These are phyloP conservation scores for Parotocinclus haroldoi DNA, from an alignment of 2,797 vertebrate genomes.

Conservation along the genomic window DNA sequence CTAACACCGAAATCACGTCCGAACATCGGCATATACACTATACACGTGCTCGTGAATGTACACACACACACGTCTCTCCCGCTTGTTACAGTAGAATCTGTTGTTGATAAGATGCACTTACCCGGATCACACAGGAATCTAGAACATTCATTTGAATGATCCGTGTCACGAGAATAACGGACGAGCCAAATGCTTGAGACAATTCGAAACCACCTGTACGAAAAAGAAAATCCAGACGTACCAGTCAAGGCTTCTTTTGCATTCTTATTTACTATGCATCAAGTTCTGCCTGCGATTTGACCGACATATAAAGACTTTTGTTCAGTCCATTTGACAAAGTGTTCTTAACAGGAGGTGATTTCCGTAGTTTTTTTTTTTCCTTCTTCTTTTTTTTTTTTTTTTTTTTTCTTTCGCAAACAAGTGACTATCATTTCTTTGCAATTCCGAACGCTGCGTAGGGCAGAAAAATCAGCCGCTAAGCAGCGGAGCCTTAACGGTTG, in stretches of 20 bases:
- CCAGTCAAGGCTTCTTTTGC: slow-evolving; percentile 15
- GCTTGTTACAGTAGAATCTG: not conserved
- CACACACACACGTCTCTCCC: slow-evolving; percentile 30
- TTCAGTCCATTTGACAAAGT: slow-evolving; percentile 69
- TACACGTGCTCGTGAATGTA: slow-evolving; percentile 44
- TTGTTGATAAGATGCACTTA: slow-evolving; percentile 22
- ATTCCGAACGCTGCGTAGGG: slow-evolving; percentile 65
- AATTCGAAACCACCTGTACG: slow-evolving; percentile 20
- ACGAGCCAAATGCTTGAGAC: slow-evolving; percentile 33
- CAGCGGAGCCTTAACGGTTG: slow-evolving; percentile 78
- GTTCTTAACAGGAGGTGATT: slow-evolving; percentile 63
- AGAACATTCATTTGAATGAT: too few species aligned
- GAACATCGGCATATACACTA: not conserved
- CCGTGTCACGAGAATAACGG: not conserved
- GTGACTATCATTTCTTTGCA: slow-evolving; percentile 76
- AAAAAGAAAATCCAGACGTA: not conserved
- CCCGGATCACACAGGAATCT: slow-evolving; percentile 1
- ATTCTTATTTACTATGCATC: slow-evolving; percentile 78
- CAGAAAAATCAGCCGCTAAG: slow-evolving; percentile 52
- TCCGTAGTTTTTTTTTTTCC: slow-evolving; percentile 52
- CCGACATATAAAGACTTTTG: slow-evolving; percentile 37
- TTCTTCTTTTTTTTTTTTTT: too few species aligned
- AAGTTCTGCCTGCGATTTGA: slow-evolving; percentile 65
- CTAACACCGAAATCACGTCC: too few species aligned
- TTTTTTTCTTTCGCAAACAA: slow-evolving; percentile 70